These are phyloP conservation scores for Epizoanthus stellaris DNA, from an alignment of 92 coral and sea anemone species.

Conservation along the genomic window DNA sequence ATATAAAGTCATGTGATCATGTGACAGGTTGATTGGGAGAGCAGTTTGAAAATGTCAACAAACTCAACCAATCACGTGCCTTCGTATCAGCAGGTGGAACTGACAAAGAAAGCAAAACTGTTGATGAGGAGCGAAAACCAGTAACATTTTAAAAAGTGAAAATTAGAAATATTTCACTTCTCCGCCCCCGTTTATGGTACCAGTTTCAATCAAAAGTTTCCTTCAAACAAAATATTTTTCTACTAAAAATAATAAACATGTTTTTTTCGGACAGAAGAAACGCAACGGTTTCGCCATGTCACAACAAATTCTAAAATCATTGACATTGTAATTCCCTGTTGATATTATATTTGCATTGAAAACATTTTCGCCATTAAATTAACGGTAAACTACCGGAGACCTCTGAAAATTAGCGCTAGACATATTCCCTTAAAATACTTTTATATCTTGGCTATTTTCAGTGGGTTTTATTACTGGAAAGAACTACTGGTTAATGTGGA, in stretches of 20 bases:
- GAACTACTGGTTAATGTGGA: no score
- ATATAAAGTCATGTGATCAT: constrained; percentile 56
- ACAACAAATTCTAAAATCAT: no score
- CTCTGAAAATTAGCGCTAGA: no score
- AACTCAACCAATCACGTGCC: constrained; percentile 67
- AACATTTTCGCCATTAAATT: no score
- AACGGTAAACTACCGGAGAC: no score
- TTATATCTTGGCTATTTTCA: no score
- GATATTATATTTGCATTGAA: no score
- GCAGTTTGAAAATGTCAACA: constrained; percentile 65
- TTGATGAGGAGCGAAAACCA: constrained; percentile 29
- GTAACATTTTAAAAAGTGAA: constrained; percentile 10
- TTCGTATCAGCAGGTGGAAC: constrained; percentile 9
- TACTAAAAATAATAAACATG: background rate
- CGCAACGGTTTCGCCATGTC: background rate
- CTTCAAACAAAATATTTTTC: background rate
- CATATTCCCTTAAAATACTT: no score
- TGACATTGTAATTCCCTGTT: no score
- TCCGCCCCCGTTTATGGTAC: constrained; percentile 32
- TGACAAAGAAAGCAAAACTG: constrained; percentile 27
- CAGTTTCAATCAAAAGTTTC: constrained; percentile 5
- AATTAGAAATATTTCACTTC: constrained; percentile 23
- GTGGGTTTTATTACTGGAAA: no score
- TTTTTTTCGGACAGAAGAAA: background rate
- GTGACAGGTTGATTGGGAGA: constrained; percentile 54